Base-by-base conservation (phyloP, 2,113 vertebrate genomes). In the Marmota monax region DNA sequence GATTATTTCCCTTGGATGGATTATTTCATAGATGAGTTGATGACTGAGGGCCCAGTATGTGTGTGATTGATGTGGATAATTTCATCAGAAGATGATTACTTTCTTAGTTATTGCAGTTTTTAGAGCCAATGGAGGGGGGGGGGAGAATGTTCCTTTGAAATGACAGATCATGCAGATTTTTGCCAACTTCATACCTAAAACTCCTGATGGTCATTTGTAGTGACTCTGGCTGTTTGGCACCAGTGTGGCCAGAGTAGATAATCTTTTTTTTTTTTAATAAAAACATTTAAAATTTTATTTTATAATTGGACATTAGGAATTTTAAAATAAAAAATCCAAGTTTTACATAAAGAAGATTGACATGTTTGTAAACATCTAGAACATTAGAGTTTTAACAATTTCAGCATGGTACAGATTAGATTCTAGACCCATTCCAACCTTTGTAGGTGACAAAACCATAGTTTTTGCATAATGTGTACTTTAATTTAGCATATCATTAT, bases 131-230 rank as follows among this genome's bases (percentile, higher is more conserved):
- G 69, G 86, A 90, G 42, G 96, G 94, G 23, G 37, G 18, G 94
- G 23, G 45, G 18, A 16, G 39, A 95, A 96, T 84, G 90, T 77
- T 96, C 87, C 48, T 93, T 90, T 82, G 18, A 97, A 97, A 88
- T 95, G 97, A 96, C 90, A 85, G 93, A 72, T 95, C 84, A 96
- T 97, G 85, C 94, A 79, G 93, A 97, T 98, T 97, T 97, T 97
- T 95, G 90, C 92, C 92, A 88, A 97, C 89, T 84, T 97, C 69
- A 74, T 86, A 95, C 83, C 72, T 96, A 2, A 97, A 94, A 88
- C 34, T 42, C 53, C 51, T 10, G 3, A 73, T 67, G 87, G 6
- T 82, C 76, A 58, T 53, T 88, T 45, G 25, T 73, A 56, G 51
- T 8, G 34, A 14, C 29, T 72, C 58, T 48, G 12, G 37, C 32